These are phyloP conservation scores for Tanypteryx hageni DNA, from an alignment of 2,888 invertebrate species.

Conservation along the genomic window DNA sequence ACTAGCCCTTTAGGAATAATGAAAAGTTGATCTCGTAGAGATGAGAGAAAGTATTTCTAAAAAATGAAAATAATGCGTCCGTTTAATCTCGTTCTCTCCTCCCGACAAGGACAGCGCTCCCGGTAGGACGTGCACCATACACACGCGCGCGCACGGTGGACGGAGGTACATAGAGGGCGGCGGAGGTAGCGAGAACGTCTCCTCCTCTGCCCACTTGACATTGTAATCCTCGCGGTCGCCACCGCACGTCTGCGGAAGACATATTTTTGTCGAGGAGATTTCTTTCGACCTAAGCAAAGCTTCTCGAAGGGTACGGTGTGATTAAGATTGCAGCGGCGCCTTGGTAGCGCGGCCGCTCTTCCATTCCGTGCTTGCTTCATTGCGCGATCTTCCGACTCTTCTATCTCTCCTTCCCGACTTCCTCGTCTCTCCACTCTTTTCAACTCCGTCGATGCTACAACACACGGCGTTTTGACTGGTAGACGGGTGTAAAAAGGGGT, in stretches of 20 bases:
- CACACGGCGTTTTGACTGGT: too few species aligned
- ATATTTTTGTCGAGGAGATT: not conserved
- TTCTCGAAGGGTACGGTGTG: too few species aligned
- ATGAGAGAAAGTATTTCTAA: not conserved
- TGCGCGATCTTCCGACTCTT: too few species aligned
- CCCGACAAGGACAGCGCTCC: not conserved
- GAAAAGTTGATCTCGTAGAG: not conserved
- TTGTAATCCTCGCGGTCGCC: conserved; percentile 35
- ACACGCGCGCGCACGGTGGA: not conserved
- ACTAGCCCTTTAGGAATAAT: not conserved
- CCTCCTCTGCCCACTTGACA: conserved; percentile 16
- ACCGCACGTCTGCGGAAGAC: not conserved
- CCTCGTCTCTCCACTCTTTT: too few species aligned
- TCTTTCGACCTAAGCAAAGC: not conserved
- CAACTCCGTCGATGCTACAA: too few species aligned
- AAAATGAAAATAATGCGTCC: not conserved
- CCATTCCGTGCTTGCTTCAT: too few species aligned
- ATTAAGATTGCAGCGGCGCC: too few species aligned
- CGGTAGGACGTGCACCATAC: not conserved
- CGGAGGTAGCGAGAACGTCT: not conserved
- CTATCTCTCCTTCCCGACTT: too few species aligned
- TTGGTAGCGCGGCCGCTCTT: too few species aligned
- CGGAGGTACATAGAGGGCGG: not conserved
- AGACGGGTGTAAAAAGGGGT: too few species aligned
- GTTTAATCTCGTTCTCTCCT: not conserved